Conservation (phyloP, 2,797 vertebrate species). For the Tachyglossus aculeatus region DNA sequence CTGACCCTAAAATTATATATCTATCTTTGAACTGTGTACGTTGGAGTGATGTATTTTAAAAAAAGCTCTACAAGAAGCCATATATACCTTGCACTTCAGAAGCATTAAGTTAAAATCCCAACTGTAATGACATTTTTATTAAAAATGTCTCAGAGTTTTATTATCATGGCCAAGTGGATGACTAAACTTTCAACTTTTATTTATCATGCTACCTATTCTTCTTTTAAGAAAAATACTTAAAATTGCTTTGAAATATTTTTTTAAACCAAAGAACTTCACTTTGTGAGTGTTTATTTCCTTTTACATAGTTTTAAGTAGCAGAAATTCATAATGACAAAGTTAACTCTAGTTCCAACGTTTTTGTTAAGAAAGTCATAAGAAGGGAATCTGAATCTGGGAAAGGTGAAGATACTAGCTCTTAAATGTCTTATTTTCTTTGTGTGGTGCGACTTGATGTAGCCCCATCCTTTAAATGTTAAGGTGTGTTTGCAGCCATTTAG, state of each 20-base stretch:
- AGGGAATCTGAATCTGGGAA: conserved; percentile 17
- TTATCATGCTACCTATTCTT: conserved; percentile 19
- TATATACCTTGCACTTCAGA: conserved; percentile 27
- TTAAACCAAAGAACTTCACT: conserved; percentile 18
- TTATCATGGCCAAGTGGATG: conserved; percentile 24
- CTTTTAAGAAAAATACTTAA: conserved; percentile 15
- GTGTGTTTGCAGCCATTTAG: not conserved
- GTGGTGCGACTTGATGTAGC: not conserved
- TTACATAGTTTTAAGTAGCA: conserved; percentile 38
- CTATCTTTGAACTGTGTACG: not conserved
- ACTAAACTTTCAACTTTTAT: conserved; percentile 29
- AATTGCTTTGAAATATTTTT: conserved; percentile 8
- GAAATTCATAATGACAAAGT: conserved; percentile 20
- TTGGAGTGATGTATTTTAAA: conserved; percentile 26
- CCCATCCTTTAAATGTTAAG: not conserved
- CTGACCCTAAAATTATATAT: not conserved
- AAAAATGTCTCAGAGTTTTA: conserved; percentile 25
- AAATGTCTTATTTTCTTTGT: too few relatives aligned
- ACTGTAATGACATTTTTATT: conserved; percentile 22
- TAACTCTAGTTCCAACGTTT: conserved; percentile 33
- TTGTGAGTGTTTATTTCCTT: too few relatives aligned
- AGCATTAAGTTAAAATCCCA: conserved; percentile 14
- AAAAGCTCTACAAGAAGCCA: conserved; percentile 8
- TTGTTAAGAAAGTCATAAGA: conserved; percentile 35
- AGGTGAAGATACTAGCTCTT: conserved; percentile 23